phyloP scores from a whole-genome alignment of 2,888 invertebrate genomes.

The Catotricha subobsoleta region DNA sequence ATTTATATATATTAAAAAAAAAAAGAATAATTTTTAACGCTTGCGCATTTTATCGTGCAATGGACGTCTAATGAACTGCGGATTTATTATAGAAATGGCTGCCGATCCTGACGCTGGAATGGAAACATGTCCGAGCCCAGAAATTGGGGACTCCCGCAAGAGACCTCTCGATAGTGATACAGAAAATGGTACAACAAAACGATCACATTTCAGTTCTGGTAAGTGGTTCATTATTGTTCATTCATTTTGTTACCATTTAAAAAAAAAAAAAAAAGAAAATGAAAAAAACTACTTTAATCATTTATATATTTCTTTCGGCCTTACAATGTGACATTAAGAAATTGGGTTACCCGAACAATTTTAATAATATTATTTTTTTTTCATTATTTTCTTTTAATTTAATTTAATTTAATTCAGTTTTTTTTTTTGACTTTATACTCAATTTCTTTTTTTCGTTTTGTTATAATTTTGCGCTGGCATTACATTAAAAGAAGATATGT shows the following conservation, averaged over 20 bases:
- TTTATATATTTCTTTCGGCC: slow-evolving; percentile 8
- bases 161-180: slow-evolving; percentile 73
- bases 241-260: neutral
- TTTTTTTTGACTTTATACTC: no score
- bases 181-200: slow-evolving; percentile 75
- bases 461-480: neutral
- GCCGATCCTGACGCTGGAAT: slow-evolving; percentile 72
- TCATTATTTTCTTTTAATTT: neutral
- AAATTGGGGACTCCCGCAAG: slow-evolving; percentile 75
- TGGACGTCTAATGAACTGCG: slow-evolving; percentile 5
- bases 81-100: slow-evolving; percentile 39
- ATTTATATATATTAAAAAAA: neutral
- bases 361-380: neutral
- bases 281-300: no score
- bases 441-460: no score
- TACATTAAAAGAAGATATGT: no score
- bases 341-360: slow-evolving; percentile 6
- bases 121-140: slow-evolving; percentile 87
- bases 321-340: slow-evolving; percentile 11
- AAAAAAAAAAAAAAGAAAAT: neutral
- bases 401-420: no score
- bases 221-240: slow-evolving; percentile 24
- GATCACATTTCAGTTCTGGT: slow-evolving; percentile 84
- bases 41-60: slow-evolving; percentile 5
- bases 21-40: slow-evolving; percentile 2